A percentile compares a stretch with the other conserved stretches of the same genome.
Evolutionary conservation across 2,797 vertebrate species (phyloP).

Genomic region (Sebastiscus albofasciatus): DNA sequence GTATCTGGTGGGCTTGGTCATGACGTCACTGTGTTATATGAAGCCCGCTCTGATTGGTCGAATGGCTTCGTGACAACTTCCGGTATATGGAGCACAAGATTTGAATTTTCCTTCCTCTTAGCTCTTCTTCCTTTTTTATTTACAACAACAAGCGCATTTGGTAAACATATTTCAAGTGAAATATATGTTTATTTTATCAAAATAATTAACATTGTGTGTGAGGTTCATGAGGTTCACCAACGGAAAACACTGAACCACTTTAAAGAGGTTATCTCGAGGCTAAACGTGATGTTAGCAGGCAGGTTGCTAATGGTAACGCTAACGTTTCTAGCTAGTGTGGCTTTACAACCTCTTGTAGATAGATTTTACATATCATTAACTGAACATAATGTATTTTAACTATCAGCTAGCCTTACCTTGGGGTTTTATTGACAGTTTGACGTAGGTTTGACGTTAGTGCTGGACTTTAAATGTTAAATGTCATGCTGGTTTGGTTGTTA

Average conservation of each 20-base stretch:
- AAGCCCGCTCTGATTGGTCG: slow-evolving; percentile 39
- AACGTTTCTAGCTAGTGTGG: neutral
- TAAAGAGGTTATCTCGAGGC: neutral
- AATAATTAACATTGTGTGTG: fast-evolving
- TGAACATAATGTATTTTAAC: neutral
- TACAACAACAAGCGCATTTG: neutral
- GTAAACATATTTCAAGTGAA: neutral
- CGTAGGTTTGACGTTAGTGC: neutral
- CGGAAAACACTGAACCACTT: neutral
- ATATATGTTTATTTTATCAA: neutral
- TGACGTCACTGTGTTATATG: neutral
- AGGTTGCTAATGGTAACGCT: slow-evolving; percentile 19
- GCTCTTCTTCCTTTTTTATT: neutral
- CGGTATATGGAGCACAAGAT: slow-evolving; percentile 22
- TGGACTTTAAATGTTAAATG: slow-evolving; percentile 43
- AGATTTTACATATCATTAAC: neutral
- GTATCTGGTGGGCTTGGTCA: neutral
- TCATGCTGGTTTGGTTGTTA: neutral
- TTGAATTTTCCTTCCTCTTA: slow-evolving; percentile 51
- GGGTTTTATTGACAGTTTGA: neutral
- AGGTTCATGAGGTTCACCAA: neutral
- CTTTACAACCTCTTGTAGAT: neutral
- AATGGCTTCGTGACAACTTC: slow-evolving; percentile 51
- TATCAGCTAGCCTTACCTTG: neutral
- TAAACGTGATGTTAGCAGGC: neutral